phyloP scores from a whole-genome alignment of 2,797 vertebrate genomes.

The Neosilurus mollespiculum region DNA sequence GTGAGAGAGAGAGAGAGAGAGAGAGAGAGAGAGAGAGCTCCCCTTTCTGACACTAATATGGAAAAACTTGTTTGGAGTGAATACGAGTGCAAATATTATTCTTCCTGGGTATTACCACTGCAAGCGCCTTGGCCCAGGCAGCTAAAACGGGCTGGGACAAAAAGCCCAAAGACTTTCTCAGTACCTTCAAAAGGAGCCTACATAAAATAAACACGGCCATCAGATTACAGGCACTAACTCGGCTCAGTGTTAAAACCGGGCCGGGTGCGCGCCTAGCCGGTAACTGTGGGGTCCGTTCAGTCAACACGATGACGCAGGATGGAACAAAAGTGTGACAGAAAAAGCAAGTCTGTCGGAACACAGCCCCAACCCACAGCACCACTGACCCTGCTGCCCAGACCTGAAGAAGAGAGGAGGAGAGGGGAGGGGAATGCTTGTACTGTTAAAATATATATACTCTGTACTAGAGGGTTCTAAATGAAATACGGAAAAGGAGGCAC shows the following conservation, averaged over 20 bases:
- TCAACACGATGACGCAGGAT: constrained; percentile 85
- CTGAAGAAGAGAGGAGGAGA: constrained; percentile 52
- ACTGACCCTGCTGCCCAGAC: constrained; percentile 66
- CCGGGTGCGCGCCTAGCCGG: constrained; percentile 67
- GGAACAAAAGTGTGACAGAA: constrained; percentile 84
- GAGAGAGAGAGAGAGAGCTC: constrained; percentile 36
- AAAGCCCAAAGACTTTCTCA: constrained; percentile 84
- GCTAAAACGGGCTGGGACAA: constrained; percentile 78
- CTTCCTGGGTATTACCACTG: constrained; percentile 83
- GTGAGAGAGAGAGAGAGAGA: constrained; percentile 20
- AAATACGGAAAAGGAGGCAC: constrained; percentile 10
- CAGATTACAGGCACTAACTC: constrained; percentile 81
- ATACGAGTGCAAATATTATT: constrained; percentile 84
- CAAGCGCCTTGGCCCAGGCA: constrained; percentile 80
- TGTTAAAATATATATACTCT: constrained; percentile 2
- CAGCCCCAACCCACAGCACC: constrained; percentile 77
- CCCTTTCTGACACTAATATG: constrained; percentile 81
- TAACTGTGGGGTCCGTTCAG: constrained; percentile 83
- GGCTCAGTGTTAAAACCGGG: constrained; percentile 69
- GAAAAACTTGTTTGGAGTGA: constrained; percentile 82
- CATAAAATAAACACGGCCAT: constrained; percentile 84
- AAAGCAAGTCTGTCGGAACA: constrained; percentile 78
- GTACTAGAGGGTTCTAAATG: constrained; percentile 1
- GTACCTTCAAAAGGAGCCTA: constrained; percentile 80
- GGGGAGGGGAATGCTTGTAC: constrained; percentile 48